Percentiles rank a stretch among this genome's conserved stretches.
These are phyloP conservation scores for Virgularia gustaviana DNA, from an alignment of 92 coral and sea anemone genomes.

Conservation along the genomic window DNA sequence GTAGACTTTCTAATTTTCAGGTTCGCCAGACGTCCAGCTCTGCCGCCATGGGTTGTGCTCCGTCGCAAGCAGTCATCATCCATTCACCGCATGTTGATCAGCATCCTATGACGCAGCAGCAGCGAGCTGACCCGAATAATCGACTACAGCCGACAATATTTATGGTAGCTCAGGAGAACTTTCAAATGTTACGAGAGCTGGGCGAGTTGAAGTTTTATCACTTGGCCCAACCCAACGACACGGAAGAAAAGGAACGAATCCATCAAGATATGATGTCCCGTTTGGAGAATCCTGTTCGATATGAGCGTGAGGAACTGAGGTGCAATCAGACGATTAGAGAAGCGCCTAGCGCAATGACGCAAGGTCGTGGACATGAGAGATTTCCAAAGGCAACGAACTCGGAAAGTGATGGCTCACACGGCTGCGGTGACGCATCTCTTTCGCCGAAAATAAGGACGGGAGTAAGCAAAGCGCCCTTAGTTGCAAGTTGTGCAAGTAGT, in stretches of 20 bases:
- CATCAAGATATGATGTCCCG: slow-evolving; percentile 9
- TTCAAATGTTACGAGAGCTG: slow-evolving; percentile 78
- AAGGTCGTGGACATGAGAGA: background rate
- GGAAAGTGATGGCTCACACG: too few species aligned
- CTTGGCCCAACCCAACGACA: slow-evolving; percentile 40
- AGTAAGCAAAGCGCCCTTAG: too few species aligned
- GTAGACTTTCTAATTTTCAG: too few species aligned
- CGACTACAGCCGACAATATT: slow-evolving; percentile 86
- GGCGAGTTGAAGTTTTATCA: slow-evolving; percentile 80
- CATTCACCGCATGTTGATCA: slow-evolving; percentile 49
- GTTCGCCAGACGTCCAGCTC: background rate
- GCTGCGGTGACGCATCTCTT: too few species aligned
- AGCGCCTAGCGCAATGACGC: background rate
- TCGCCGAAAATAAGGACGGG: too few species aligned
- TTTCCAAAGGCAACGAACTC: background rate
- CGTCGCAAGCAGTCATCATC: slow-evolving; percentile 81
- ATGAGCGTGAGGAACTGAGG: background rate
- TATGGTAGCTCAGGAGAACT: slow-evolving; percentile 88
- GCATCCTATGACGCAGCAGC: slow-evolving; percentile 45
- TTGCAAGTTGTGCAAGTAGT: too few species aligned
- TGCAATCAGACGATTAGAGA: background rate
- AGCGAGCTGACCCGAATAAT: background rate
- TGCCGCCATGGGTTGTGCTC: slow-evolving; percentile 79
- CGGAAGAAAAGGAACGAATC: background rate
- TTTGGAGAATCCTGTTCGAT: slow-evolving; percentile 18